Evolutionary conservation across 2,888 invertebrate species (phyloP), one percentile per base, ranked within the genome.

Genomic region (Heteropelma amictum): DNA sequence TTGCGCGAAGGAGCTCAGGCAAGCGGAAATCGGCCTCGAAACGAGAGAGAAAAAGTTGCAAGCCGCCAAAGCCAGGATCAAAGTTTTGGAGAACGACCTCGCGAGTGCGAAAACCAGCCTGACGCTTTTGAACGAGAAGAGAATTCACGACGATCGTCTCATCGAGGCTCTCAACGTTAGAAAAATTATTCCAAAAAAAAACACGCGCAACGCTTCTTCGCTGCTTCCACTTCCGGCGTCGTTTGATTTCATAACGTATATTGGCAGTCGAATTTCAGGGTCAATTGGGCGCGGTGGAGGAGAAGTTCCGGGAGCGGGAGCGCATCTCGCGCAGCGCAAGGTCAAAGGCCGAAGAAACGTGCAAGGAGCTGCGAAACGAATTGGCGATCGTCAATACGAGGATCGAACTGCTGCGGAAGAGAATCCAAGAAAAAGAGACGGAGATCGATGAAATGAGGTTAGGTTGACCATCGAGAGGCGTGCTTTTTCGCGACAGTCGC

Each of bases 71-170:
- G 93, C 94, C 28, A 91, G 95, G 79, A 92, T 93, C 70, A 92
- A 92, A 83, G 93, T 93, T 58, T 87, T 95, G 19, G 94, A 94
- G 81, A 92, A 92, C 68, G 95, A 95, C 74, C 86, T 91, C 10
- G 89, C 89, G 0, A 90, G 89, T 0, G 88, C 92, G 28, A 93
- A 93, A 83, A 90, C 91, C 33, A 94, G 93, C 80, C 90, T 93
- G 74, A 89, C 90, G 38, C 91, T 92, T 0, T 87, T 93, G 72
- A 90, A 92, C 23, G 93, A 93, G 75, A 93, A 94, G 83, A 92
- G 92, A 64, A 91, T 91, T 30, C 92, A 92, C 79, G 93, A 94
- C 80, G 93, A 93, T 78, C 88, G 93, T 64, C 89, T 93, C 28
- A 91, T 95, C 19, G 90, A 91, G 72, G 91, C 92, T 26, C 91